A percentile compares a stretch with the other conserved stretches of the same genome.
phyloP scores from a whole-genome alignment of 2,888 invertebrate genomes.

The Gymnosoma rotundatum region DNA sequence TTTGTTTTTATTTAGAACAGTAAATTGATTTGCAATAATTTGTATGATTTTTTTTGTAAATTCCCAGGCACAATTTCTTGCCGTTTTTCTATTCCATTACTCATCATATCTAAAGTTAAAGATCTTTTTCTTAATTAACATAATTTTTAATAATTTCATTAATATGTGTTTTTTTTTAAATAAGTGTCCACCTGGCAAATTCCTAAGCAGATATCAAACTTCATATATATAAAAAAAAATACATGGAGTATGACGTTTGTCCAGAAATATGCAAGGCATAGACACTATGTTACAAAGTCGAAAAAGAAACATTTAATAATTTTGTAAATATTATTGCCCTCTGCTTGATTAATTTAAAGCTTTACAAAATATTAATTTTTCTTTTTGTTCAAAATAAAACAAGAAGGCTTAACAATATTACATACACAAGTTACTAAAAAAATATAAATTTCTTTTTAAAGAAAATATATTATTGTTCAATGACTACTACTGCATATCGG shows the following conservation, averaged over 20 bases:
- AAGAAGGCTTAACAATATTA: neutral
- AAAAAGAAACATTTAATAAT: constrained; percentile 15
- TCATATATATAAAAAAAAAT: neutral
- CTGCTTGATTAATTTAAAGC: neutral
- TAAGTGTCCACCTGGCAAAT: neutral
- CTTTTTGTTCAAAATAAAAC: too few species aligned
- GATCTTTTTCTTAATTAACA: neutral
- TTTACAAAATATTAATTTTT: neutral
- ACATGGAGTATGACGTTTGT: too few species aligned
- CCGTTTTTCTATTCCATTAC: neutral
- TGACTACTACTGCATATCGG: neutral
- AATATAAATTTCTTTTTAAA: constrained; percentile 14
- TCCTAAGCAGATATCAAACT: neutral
- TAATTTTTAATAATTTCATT: constrained; percentile 3
- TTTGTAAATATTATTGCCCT: neutral
- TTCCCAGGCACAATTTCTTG: too few species aligned
- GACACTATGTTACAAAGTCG: constrained; percentile 4
- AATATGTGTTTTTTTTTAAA: constrained; percentile 17
- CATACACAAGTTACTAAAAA: constrained; percentile 18
- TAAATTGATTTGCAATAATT: too few species aligned
- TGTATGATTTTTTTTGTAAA: too few species aligned
- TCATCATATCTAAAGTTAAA: neutral
- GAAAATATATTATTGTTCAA: neutral
- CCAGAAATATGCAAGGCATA: neutral
- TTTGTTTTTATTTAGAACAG: too few species aligned